Evolutionary conservation across 2,888 invertebrate genomes (phyloP), one percentile per base, ranked within the genome.

Genomic region (Temnothorax rugatulus): DNA sequence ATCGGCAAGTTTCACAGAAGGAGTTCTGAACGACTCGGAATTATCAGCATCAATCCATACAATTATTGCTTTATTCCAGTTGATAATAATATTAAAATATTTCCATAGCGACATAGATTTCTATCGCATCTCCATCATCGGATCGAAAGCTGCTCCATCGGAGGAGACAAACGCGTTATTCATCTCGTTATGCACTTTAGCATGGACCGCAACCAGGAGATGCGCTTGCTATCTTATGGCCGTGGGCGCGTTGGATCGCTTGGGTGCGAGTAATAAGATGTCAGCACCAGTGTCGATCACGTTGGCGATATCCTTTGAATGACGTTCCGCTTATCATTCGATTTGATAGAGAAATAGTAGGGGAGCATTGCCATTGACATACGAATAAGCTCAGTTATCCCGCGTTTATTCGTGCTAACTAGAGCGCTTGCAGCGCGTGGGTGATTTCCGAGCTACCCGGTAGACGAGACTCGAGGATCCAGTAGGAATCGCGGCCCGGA

Each of bases 331-430:
- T 93, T 93, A 93, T 93, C 91, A 91, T 92, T 92, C 91, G 91
- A 90, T 91, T 93, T 92, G 91, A 90, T 91, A 90, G 89, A 89
- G 89, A 89, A 88, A 90, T 90, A 90, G 91, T 91, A 92, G 93
- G 92, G 92, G 93, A 91, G 86, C 87, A 90, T 92, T 91, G 90
- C 88, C 89, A 89, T 92, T 90, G 90, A 91, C 90, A 91, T 86
- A 89, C 84, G 89, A 91, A 84, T 85, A 69, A 85, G 89, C 91
- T 92, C 93, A 94, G 94, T 94, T 93, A 94, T 93, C 91, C 91
- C 93, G 93, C 91, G 93, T 92, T 93, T 94, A 94, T 93, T 92
- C 93, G 91, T 88, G 89, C 91, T 92, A 92, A 92, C 89, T 91
- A 84, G 91, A 92, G 89, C 89, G 92, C 86, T 87, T 89, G 84